Evolutionary conservation across 2,797 vertebrate genomes (phyloP).

Genomic region (Molossus alvarezi): DNA sequence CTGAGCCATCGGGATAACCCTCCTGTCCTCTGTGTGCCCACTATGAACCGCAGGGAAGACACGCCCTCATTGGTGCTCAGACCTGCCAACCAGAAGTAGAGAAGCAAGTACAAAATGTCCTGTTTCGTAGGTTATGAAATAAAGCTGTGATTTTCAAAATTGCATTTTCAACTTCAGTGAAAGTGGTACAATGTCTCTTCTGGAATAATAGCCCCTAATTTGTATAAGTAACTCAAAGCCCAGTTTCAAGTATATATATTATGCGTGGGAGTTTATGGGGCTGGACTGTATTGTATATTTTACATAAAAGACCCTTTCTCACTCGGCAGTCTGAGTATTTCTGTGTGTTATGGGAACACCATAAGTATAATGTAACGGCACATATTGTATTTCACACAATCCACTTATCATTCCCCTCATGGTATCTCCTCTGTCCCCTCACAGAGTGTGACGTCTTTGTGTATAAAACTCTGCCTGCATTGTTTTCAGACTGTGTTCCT

Average conservation of each 20-base stretch:
- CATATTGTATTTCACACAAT: neutral
- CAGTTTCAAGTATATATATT: neutral
- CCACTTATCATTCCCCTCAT: neutral
- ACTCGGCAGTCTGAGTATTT: neutral
- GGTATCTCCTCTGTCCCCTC: neutral
- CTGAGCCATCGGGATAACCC: neutral
- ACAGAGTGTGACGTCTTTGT: neutral
- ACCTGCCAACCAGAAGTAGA: neutral
- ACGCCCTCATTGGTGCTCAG: neutral
- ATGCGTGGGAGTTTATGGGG: neutral
- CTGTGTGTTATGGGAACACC: neutral
- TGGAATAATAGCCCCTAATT: neutral
- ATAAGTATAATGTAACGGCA: neutral
- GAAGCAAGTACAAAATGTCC: neutral
- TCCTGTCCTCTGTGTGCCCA: neutral
- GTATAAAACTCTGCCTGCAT: neutral
- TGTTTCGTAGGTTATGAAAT: neutral
- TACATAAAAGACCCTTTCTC: neutral
- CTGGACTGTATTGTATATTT: neutral
- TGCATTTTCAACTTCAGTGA: neutral
- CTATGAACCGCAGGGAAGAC: neutral
- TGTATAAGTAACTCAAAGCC: neutral
- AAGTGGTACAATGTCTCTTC: neutral
- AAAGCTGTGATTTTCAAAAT: neutral
- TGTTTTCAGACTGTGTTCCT: conserved; percentile 49